phyloP scores from a whole-genome alignment of 2,888 invertebrate species.

The Diloba caeruleocephala region DNA sequence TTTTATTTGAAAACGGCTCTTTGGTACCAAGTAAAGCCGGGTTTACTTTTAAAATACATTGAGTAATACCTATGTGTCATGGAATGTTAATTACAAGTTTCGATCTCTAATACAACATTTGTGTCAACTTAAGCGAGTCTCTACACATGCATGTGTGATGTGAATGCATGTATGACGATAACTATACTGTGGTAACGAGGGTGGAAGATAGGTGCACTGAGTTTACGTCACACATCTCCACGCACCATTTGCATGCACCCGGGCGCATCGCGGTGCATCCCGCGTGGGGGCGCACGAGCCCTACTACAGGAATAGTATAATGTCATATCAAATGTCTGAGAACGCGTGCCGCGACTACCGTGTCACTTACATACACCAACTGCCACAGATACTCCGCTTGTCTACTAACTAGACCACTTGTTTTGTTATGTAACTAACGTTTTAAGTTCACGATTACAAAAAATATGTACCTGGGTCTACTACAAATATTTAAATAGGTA shows the following conservation, averaged over 20 bases:
- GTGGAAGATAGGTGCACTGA: conserved; percentile 63
- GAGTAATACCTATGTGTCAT: conserved; percentile 10
- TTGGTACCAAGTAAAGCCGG: conserved; percentile 22
- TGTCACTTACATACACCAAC: conserved; percentile 34
- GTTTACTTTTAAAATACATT: conserved; percentile 18
- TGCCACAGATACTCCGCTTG: conserved; percentile 29
- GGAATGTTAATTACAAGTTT: conserved; percentile 36
- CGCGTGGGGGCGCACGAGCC: conserved; percentile 50
- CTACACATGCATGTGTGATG: conserved; percentile 52
- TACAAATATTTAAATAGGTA: conserved; percentile 32
- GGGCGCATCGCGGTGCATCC: conserved; percentile 77
- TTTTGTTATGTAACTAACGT: conserved; percentile 9
- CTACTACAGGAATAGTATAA: conserved; percentile 84
- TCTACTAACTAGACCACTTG: conserved; percentile 30
- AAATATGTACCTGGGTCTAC: conserved; percentile 40
- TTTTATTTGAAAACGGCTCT: conserved; percentile 32
- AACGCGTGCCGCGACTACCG: conserved; percentile 67
- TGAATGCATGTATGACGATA: conserved; percentile 5
- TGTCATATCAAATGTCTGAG: conserved; percentile 83
- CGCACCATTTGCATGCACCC: conserved; percentile 86
- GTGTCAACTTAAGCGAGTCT: conserved; percentile 54
- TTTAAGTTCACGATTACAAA: conserved; percentile 10
- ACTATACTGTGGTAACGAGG: conserved; percentile 69
- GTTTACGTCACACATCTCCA: conserved; percentile 82
- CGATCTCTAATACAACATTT: conserved; percentile 16